These are phyloP conservation scores for Mycteria americana DNA, from an alignment of 2,797 vertebrate genomes.

Conservation along the genomic window DNA sequence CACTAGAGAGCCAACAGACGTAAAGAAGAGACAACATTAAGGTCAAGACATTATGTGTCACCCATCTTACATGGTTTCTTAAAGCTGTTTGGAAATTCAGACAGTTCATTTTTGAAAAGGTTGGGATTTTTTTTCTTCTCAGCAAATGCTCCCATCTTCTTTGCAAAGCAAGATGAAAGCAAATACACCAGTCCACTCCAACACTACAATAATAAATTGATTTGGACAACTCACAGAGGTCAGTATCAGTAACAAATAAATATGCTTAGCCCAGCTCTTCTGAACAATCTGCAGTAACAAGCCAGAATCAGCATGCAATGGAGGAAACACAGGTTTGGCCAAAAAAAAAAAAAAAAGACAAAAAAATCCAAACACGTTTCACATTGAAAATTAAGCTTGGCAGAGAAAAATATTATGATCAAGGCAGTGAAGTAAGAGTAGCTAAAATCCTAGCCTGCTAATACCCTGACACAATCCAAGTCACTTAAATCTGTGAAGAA, in stretches of 20 bases:
- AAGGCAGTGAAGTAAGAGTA: neutral
- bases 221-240: neutral
- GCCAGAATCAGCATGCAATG: neutral
- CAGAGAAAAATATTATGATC: neutral
- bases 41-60: neutral
- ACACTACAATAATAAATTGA: neutral
- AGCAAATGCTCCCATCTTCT: neutral
- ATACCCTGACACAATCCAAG: neutral
- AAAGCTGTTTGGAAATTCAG: neutral
- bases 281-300: neutral
- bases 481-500: neutral
- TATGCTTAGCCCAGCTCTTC: neutral
- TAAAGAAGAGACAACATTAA: neutral
- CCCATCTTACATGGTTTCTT: neutral
- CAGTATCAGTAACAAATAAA: neutral
- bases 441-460: neutral
- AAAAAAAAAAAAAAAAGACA: neutral
- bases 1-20: neutral
- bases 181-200: neutral
- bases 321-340: neutral
- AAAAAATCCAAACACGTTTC: neutral
- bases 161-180: neutral
- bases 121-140: neutral
- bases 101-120: neutral
- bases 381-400: neutral